Evolutionary conservation across 2,888 invertebrate species (phyloP), one percentile per base, ranked within the genome.

Genomic region (Leptura quadrifasciata): DNA sequence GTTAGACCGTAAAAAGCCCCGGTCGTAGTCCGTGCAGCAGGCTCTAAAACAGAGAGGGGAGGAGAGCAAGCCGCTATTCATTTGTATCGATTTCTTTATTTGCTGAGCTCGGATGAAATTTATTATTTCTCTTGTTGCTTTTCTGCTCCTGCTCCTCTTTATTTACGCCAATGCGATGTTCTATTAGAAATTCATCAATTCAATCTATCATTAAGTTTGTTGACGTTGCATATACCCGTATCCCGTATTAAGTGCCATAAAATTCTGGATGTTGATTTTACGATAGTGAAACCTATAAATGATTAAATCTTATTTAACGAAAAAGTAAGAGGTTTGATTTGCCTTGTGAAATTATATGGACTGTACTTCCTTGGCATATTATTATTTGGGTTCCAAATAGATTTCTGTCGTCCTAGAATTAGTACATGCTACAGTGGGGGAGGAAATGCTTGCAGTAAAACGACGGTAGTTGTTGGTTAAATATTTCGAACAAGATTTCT

Each of bases 31-130:
- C 31, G 20, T 15, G 35, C 20, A n/a, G 35, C 20, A n/a, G n/a
- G 70, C 21, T 20, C 35, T 64, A 27, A 35, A 64, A 64, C 27
- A 17, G 20, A 17, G n/a, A 15, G 39, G 39, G 24, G 58, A 31
- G 52, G 9, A 15, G 60, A 20, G 20, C 58, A 70, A 1, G 74
- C 54, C 12, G 52, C 78, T 82, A 84, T 84, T 84, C 86, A 85
- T 85, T 86, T 84, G 83, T 86, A 86, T 86, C 86, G 86, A 86
- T 85, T 81, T 84, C 84, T 86, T 84, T 85, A 84, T 86, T 85
- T 85, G 85, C 84, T 79, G 83, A 84, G 84, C 84, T 84, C 80
- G 81, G 79, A 83, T 82, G 80, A 84, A 84, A 85, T 85, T 84
- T 85, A 85, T 85, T 83, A 83, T 81, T 77, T 79, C 79, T 83